Evolutionary conservation across 2,113 vertebrate genomes (phyloP).

Genomic region (Hippocampus guttulatus): DNA sequence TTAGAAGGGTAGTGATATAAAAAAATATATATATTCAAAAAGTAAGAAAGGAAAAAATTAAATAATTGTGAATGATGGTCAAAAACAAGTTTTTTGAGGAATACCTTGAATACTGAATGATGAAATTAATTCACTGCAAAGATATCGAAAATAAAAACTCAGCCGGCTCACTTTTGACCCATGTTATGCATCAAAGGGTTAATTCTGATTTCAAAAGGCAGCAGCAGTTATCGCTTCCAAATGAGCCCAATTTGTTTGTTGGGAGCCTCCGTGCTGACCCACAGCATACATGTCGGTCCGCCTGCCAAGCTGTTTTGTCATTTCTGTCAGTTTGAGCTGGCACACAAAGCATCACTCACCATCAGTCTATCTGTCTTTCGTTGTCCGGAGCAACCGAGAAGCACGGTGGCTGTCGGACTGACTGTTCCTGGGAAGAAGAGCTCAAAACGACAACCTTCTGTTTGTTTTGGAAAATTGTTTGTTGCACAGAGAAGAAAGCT

Average conservation of each 20-base stretch:
- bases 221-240: constrained; percentile 33
- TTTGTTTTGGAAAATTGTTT: neutral
- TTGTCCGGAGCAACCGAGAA: constrained; percentile 28
- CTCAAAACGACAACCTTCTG: neutral
- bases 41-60: no score
- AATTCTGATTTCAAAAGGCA: constrained; percentile 30
- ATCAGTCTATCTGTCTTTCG: constrained; percentile 33
- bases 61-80: no score
- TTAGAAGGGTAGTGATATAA: no score
- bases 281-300: constrained; percentile 23
- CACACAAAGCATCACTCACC: constrained; percentile 35
- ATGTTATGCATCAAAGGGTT: no score
- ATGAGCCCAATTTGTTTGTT: constrained; percentile 33
- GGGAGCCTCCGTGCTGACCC: constrained; percentile 8
- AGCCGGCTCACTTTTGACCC: no score
- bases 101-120: no score
- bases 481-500: neutral
- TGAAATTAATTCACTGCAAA: no score
- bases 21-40: no score
- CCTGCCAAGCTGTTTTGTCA: constrained; percentile 20
- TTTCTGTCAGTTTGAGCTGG: constrained; percentile 11
- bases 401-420: constrained; percentile 4
- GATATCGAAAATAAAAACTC: no score
- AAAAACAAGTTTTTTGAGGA: no score
- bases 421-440: constrained; percentile 20